Evolutionary conservation across 2,797 vertebrate genomes (phyloP).

Genomic region (Galago senegalensis): DNA sequence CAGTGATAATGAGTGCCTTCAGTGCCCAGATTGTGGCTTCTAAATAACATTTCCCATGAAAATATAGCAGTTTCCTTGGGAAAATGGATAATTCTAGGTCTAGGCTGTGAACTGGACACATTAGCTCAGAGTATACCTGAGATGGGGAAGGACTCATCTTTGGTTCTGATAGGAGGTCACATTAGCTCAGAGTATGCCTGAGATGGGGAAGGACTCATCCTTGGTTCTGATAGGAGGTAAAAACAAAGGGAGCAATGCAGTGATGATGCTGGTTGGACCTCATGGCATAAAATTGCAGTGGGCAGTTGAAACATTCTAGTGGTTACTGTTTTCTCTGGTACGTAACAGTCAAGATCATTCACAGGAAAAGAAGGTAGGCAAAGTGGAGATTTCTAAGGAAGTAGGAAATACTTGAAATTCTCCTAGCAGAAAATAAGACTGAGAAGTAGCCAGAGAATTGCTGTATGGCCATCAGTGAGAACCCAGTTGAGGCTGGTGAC

Average conservation of each 20-base stretch:
- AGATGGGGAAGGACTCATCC: accelerated
- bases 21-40: background rate
- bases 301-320: background rate
- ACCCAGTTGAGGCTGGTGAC: background rate
- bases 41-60: background rate
- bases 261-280: background rate
- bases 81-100: background rate
- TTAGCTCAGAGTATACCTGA: background rate
- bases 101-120: background rate
- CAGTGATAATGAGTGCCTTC: background rate
- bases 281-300: no score
- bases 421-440: background rate
- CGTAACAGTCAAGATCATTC: background rate
- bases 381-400: background rate
- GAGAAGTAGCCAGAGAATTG: background rate
- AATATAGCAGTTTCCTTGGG: background rate
- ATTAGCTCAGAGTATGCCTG: background rate
- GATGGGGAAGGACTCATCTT: accelerated
- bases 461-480: background rate
- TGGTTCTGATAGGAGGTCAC: background rate
- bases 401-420: background rate
- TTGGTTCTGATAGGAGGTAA: background rate
- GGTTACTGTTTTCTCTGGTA: background rate
- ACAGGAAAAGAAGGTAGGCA: background rate
- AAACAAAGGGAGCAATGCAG: accelerated